Base-by-base conservation (phyloP, 1,140 invertebrate species). In the Musca domestica region DNA sequence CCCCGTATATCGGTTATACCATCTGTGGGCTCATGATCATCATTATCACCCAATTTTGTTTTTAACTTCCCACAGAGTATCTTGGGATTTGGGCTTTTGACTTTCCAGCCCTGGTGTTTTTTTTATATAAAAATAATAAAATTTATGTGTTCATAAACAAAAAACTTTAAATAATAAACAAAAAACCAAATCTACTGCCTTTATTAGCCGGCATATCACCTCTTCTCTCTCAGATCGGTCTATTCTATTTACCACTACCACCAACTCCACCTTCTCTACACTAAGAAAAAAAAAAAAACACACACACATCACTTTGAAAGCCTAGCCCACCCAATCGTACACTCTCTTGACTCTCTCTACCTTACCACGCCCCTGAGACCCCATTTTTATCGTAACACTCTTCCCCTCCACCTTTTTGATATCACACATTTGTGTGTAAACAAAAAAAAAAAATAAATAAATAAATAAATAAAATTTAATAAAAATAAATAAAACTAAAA, bases 141-240 rank as follows among this genome's bases (percentile, higher is more conserved):
- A 61, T 61, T 61, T 61, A 61, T 61, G 56, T 61, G 56, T 61
- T 61, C 56, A 61, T 61, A 48, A 64, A 27, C 4, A 58, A 23
- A 41, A 9, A 41, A 41, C 6, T n/a, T n/a, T 7, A 27, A 15
- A 30, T 41, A 63, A 46, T 7, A 63, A 34, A 46, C 1, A 63
- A 41, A 41, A 14, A 34, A 30, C n/a, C 10, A 61, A 63, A n/a
- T 34, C 17, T 34, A 63, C 15, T 34, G n/a, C 20, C 20, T 52
- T 34, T 66, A 48, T 52, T 49, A 48, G 17, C 48, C 47, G 27
- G 54, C 54, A 66, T 66, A 66, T 66, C 64, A 51, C 48, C 48
- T 47, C 19, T 41, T 41, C 34, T 41, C 34, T 41, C 34, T 41
- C 34, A 41, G 34, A 41, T 41, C 34, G 34, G 12, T 10, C 9